Evolutionary conservation across 2,888 invertebrate species (phyloP).

Genomic region (Alentia gelatinosa): DNA sequence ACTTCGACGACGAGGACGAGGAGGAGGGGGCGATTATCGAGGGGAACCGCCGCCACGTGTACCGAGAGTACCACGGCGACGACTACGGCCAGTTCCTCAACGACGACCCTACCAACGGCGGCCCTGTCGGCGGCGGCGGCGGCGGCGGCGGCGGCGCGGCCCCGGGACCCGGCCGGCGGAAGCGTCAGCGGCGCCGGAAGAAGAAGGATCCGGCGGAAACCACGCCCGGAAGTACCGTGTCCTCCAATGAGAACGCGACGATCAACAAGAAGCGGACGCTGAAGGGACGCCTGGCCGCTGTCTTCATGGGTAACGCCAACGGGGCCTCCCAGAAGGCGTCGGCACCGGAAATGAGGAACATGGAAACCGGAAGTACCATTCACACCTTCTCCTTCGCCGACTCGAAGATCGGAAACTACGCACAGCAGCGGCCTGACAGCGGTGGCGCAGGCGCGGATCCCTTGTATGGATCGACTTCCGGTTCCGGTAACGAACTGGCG

Average conservation of each 20-base stretch:
- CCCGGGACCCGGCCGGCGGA: not conserved
- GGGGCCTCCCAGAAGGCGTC: not conserved
- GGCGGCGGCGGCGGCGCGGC: not conserved
- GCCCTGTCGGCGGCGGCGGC: not conserved
- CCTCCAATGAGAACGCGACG: not conserved
- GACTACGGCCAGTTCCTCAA: conserved; percentile 39
- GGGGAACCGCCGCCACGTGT: not conserved
- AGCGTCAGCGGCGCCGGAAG: not conserved
- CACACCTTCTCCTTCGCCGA: conserved; percentile 52
- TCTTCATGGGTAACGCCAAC: conserved; percentile 32
- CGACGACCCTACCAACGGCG: not conserved
- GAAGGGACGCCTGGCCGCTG: conserved; percentile 34
- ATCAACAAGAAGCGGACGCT: conserved; percentile 18
- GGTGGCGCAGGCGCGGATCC: not conserved
- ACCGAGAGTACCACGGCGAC: conserved; percentile 49
- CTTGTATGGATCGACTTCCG: not conserved
- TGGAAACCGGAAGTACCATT: conserved; percentile 26
- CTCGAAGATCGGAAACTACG: conserved; percentile 42
- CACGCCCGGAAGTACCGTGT: conserved; percentile 2
- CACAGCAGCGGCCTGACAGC: not conserved
- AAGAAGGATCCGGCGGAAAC: not conserved
- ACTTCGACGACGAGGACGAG: conserved; percentile 29
- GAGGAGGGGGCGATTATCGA: not conserved
- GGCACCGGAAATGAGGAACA: not conserved
- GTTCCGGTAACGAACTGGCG: not conserved